A percentile compares a stretch with the other conserved stretches of the same genome.
phyloP scores from a whole-genome alignment of 2,797 vertebrate species.

The Lycodopsis pacificus region DNA sequence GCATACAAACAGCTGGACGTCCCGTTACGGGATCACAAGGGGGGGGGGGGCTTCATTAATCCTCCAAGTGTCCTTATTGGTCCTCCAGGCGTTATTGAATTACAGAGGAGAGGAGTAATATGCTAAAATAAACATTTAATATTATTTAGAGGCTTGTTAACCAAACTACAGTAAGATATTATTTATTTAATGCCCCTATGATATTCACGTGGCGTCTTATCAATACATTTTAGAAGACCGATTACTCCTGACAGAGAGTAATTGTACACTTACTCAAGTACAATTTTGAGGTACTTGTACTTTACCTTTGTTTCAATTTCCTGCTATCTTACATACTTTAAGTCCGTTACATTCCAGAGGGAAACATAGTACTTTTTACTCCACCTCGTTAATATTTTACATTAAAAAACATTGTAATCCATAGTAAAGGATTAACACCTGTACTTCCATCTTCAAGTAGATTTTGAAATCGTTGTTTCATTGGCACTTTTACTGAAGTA shows the following conservation, averaged over 20 bases:
- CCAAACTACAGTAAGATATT: too few relatives aligned
- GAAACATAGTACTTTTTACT: not conserved
- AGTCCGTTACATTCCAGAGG: not conserved
- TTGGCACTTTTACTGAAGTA: not conserved
- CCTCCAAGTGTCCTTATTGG: constrained; percentile 13
- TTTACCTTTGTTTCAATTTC: not conserved
- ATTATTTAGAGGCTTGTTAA: not conserved
- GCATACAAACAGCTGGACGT: too few relatives aligned
- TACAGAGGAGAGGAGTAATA: not conserved
- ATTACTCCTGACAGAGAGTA: not conserved
- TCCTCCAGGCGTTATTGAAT: not conserved
- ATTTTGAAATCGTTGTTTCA: rapidly evolving
- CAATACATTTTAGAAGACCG: not conserved
- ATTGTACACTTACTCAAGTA: not conserved
- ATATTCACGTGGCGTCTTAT: not conserved
- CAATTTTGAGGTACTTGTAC: not conserved
- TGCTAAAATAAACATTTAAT: not conserved
- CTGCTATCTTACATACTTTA: not conserved
- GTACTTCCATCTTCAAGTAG: not conserved
- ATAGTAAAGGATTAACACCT: not conserved
- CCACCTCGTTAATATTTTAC: not conserved
- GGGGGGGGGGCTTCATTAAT: constrained; percentile 43
- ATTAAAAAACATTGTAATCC: not conserved
- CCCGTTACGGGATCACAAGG: too few relatives aligned
- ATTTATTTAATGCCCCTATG: not conserved